A percentile compares a stretch with the other conserved stretches of the same genome.
These are phyloP conservation scores for Trissolcus japonicus DNA, from an alignment of 2,888 invertebrate species.

Conservation along the genomic window DNA sequence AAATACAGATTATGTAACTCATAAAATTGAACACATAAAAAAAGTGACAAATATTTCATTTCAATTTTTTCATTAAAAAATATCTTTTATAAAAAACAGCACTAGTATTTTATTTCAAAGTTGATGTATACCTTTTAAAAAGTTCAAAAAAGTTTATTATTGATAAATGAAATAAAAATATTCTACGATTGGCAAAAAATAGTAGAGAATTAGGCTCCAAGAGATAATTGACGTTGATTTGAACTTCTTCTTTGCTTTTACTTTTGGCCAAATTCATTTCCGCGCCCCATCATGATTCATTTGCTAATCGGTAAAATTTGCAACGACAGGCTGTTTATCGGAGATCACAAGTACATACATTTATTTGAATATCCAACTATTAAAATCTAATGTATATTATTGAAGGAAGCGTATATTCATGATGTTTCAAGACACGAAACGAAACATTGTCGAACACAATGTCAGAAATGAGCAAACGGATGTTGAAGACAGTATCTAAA, in stretches of 20 bases:
- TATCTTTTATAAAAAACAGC: no score
- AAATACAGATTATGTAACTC: no score
- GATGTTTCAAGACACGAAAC: slow-evolving; percentile 24
- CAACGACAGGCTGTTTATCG: no score
- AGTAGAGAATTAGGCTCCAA: not conserved
- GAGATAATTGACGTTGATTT: slow-evolving; percentile 1
- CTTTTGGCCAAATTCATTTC: slow-evolving; percentile 7
- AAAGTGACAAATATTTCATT: no score
- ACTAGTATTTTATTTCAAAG: no score
- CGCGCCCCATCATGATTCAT: slow-evolving; percentile 33
- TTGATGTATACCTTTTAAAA: no score
- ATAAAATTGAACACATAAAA: no score
- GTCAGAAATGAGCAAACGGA: slow-evolving; percentile 25
- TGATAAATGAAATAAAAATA: no score
- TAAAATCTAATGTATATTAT: not conserved
- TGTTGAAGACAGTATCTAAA: slow-evolving; percentile 18
- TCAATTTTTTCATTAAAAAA: no score
- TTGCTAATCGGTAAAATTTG: slow-evolving; percentile 3
- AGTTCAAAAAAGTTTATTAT: no score
- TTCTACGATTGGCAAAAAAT: not conserved
- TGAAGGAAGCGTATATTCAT: not conserved
- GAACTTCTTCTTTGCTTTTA: not conserved
- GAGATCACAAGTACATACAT: not conserved
- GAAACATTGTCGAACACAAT: slow-evolving; percentile 25
- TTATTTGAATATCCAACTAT: not conserved